These are phyloP conservation scores for Drosophila ananassae DNA, from an alignment of 1,140 invertebrate genomes.

Conservation along the genomic window DNA sequence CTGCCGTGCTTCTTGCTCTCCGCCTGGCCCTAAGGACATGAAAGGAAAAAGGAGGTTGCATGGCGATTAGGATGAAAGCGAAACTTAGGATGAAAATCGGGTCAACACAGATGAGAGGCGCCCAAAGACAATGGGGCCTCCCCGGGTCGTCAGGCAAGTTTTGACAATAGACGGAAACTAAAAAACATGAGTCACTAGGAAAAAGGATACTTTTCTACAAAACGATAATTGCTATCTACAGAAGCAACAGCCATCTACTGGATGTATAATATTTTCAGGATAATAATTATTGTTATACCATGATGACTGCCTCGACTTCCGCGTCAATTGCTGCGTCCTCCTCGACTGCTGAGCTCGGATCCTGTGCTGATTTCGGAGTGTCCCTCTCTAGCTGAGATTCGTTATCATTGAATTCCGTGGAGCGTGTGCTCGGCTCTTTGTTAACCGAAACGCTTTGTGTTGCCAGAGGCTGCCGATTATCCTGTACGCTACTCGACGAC, in stretches of 20 bases:
- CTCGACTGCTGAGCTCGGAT: slow-evolving; percentile 32
- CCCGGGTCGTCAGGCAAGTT: slow-evolving; percentile 11
- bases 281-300: slow-evolving; percentile 56
- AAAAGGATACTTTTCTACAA: background rate
- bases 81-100: slow-evolving; percentile 47
- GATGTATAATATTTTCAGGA: background rate
- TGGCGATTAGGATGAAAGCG: slow-evolving; percentile 54
- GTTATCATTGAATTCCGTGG: slow-evolving; percentile 28
- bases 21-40: slow-evolving; percentile 70
- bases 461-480: background rate
- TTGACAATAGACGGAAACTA: slow-evolving; percentile 28
- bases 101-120: slow-evolving; percentile 56
- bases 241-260: background rate
- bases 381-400: slow-evolving; percentile 28
- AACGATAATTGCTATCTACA: slow-evolving; percentile 23
- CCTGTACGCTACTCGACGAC: slow-evolving; percentile 14
- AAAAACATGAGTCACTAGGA: slow-evolving; percentile 37
- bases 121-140: slow-evolving; percentile 33
- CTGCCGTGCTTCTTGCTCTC: slow-evolving; percentile 81
- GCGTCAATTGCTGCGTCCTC: slow-evolving; percentile 68
- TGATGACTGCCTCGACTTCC: slow-evolving; percentile 78
- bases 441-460: slow-evolving; percentile 2
- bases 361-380: slow-evolving; percentile 6
- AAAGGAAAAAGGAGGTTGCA: slow-evolving; percentile 1
- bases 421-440: slow-evolving; percentile 18